Base-by-base conservation (phyloP, 2,113 vertebrate genomes). In the Rostratula benghalensis region DNA sequence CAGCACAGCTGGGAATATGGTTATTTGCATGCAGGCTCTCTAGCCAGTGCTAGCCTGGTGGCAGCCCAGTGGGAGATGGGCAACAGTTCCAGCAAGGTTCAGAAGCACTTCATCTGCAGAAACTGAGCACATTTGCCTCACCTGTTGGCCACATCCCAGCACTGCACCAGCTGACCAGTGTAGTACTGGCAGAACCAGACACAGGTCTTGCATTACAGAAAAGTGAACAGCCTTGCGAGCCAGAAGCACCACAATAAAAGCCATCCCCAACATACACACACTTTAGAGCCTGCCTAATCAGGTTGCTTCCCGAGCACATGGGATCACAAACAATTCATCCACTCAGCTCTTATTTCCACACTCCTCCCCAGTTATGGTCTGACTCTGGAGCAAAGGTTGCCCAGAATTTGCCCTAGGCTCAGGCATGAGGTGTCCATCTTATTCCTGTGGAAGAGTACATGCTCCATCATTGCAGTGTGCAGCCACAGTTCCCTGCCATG, bases 51-150 rank as follows among this genome's bases (percentile, higher is more conserved):
- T 54, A 54, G 53, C 28, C 28, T 30, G 53, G 28, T 11, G 20
- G 20, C 46, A 73, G 33, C 28, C 59, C 45, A 6, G 30, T 12
- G 24, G 51, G 7, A 51, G 28, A 79, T 21, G 25, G 48, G 20
- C 45, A 59, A 46, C 53, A 9, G 68, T 22, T 60, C 54, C 46
- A 25, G 30, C 39, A 28, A 48, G n/a, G 54, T 24, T 68, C 46
- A 63, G 41, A 25, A 81, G 18, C 30, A 20, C 54, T n/a, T 43
- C 46, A 33, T 9, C 56, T 63, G 43, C 81, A 51, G 14, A 71
- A 43, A 33, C 15, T 1, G 0, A 90, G 30, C 3, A 9, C 0
- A 0, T 51, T 50, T 57, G 11, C 50, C 64, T 37, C 2, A 0
- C 39, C 48, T 41, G 18, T 41, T 1, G 0, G 54, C 61, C n/a